A percentile compares a stretch with the other conserved stretches of the same genome.
phyloP scores from a whole-genome alignment of 2,797 vertebrate species.

The Nasua narica region DNA sequence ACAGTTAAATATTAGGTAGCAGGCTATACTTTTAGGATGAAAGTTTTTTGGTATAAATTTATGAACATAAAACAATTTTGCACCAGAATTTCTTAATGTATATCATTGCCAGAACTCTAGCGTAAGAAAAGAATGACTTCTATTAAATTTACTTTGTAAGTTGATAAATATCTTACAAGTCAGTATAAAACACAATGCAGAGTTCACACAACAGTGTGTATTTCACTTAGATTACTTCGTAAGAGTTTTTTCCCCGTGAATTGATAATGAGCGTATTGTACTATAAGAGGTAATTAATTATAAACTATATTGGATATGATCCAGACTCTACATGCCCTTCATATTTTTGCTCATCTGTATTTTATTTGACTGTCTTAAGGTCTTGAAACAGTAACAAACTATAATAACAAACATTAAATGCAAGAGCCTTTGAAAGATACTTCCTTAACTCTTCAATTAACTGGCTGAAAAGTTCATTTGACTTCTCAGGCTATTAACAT shows the following conservation, averaged over 20 bases:
- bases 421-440: background rate
- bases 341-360: slow-evolving; percentile 35
- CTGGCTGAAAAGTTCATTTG: background rate
- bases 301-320: background rate
- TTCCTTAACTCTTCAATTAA: slow-evolving; percentile 43
- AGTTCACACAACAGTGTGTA: slow-evolving; percentile 17
- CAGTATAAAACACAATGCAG: slow-evolving; percentile 42
- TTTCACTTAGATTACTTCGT: background rate
- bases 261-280: slow-evolving; percentile 39
- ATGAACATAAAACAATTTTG: background rate
- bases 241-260: slow-evolving; percentile 47
- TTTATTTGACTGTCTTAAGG: slow-evolving; percentile 23
- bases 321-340: slow-evolving; percentile 7
- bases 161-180: slow-evolving; percentile 46
- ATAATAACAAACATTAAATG: slow-evolving; percentile 15
- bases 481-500: slow-evolving; percentile 12
- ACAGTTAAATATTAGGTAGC: background rate
- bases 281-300: slow-evolving; percentile 41
- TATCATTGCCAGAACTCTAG: background rate
- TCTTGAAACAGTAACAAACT: background rate
- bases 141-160: slow-evolving; percentile 42
- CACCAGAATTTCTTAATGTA: slow-evolving; percentile 3
- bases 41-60: slow-evolving; percentile 7
- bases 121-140: slow-evolving; percentile 5
- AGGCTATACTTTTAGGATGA: background rate